Evolutionary conservation across 2,888 invertebrate species (phyloP).

Genomic region (Anorthoa munda): DNA sequence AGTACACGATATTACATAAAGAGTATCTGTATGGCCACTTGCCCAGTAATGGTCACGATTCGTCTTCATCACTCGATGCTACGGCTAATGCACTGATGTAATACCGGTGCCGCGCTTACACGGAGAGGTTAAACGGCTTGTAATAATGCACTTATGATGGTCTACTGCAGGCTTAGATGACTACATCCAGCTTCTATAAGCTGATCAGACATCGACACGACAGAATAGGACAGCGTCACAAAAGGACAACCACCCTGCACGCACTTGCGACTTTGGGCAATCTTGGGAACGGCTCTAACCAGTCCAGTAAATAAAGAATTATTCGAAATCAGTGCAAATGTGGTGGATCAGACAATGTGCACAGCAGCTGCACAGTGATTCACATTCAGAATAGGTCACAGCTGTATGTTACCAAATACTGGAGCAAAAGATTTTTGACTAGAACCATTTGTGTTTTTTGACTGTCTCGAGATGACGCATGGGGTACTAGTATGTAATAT

Average conservation of each 20-base stretch:
- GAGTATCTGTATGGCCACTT: neutral
- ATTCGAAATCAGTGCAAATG: neutral
- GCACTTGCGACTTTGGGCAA: neutral
- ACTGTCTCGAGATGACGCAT: constrained; percentile 17
- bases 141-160: constrained; percentile 17
- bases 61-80: constrained; percentile 14
- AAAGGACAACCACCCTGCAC: neutral
- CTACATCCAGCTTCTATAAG: neutral
- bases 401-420: constrained; percentile 35
- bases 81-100: constrained; percentile 15
- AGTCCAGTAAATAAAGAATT: neutral
- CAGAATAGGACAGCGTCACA: neutral
- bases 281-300: neutral
- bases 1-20: constrained; percentile 33
- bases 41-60: constrained; percentile 36
- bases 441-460: constrained; percentile 16
- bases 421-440: constrained; percentile 18
- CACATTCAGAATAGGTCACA: constrained; percentile 6
- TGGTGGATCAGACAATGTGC: neutral
- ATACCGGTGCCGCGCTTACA: neutral
- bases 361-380: constrained; percentile 33
- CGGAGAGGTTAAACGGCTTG: neutral
- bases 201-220: too few species aligned
- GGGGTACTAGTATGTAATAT: too few species aligned
- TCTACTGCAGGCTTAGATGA: neutral